Evolutionary conservation across 2,797 vertebrate genomes (phyloP).

Genomic region (Xenopus petersii): DNA sequence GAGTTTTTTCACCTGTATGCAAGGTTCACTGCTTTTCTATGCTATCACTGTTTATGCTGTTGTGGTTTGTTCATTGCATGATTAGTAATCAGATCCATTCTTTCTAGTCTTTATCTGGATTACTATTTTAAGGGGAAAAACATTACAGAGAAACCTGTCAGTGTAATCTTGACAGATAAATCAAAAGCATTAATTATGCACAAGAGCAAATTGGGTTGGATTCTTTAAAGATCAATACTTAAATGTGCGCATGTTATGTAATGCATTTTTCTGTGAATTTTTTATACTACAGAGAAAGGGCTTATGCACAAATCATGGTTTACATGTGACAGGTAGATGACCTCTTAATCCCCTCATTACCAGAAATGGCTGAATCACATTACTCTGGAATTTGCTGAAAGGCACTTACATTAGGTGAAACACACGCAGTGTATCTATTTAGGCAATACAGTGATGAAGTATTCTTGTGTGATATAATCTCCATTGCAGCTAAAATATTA

Average conservation of each 20-base stretch:
- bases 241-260: background rate
- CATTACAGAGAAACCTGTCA: too few relatives aligned
- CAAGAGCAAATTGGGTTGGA: conserved; percentile 1
- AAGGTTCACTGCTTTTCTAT: too few relatives aligned
- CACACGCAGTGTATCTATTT: background rate
- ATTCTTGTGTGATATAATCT: too few relatives aligned
- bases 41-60: too few relatives aligned
- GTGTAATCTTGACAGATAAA: background rate
- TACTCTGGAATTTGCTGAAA: conserved; percentile 6
- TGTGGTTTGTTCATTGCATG: too few relatives aligned
- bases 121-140: too few relatives aligned
- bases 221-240: conserved; percentile 4
- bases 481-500: too few relatives aligned
- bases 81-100: too few relatives aligned
- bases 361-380: background rate
- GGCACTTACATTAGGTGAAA: background rate
- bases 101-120: too few relatives aligned
- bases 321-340: conserved; percentile 11
- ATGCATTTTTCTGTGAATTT: background rate
- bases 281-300: background rate
- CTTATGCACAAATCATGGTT: background rate
- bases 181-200: conserved; percentile 13
- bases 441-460: too few relatives aligned
- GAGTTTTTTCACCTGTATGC: too few relatives aligned
- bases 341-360: conserved; percentile 6